Evolutionary conservation across 2,888 invertebrate genomes (phyloP), one percentile per base, ranked within the genome.

Genomic region (Eutolmus rufibarbis): DNA sequence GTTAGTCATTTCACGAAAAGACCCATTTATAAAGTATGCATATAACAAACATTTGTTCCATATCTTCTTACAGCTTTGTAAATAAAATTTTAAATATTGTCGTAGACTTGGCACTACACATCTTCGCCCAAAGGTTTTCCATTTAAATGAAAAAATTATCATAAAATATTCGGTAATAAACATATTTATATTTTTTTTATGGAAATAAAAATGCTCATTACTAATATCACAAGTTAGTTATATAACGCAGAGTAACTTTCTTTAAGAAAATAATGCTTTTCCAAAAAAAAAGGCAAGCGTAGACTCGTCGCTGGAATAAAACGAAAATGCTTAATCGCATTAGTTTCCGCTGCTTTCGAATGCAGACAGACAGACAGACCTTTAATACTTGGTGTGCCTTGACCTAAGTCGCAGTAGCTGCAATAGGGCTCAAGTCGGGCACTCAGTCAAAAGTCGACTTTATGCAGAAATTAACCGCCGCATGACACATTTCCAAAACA

Each of bases 401-500:
- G 66, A 66, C 66, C 66, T 28, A 66, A 66, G 66, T 28, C 66
- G 76, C 37, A 37, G 19, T 34, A 34, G 40, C n/a, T 34, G 40
- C 40, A n/a, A 76, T 76, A 76, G 40, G 76, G 34, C 76, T n/a
- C 76, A 28, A 34, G 19, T 37, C 14, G 40, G 28, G 23, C 23
- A 23, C 66, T 19, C 40, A 78, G 78, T 46, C 23, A 46, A 78
- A 78, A 40, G 28, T 40, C 43, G 40, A 78, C 43, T 43, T 78
- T 78, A 40, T 43, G 23, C 78, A 78, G 28, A 78, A 40, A 78
- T 43, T 78, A 43, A 46, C 23, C n/a, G 78, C 46, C 19, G 40
- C 46, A 78, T 78, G 78, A 78, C 78, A 78, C 46, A 78, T 78
- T 78, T 78, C 46, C 23, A 78, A 40, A 78, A 76, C 78, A 78